phyloP scores from a whole-genome alignment of 2,888 invertebrate species.

The Parnassius glacialis region DNA sequence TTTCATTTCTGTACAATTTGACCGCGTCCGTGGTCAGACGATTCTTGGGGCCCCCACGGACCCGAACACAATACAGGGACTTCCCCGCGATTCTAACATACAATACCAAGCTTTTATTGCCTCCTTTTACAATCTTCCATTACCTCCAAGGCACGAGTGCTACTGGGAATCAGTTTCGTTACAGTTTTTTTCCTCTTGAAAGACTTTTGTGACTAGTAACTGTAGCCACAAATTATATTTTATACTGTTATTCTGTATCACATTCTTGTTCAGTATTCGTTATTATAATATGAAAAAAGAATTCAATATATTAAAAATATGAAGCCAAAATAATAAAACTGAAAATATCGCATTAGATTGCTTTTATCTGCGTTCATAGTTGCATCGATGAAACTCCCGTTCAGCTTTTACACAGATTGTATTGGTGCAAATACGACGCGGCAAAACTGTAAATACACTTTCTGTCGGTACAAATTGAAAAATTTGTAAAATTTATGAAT shows the following conservation, averaged over 20 bases:
- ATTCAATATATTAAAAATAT: too few relatives aligned
- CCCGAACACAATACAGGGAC: slow-evolving; percentile 73
- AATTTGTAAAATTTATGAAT: slow-evolving; percentile 77
- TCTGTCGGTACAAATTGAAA: slow-evolving; percentile 71
- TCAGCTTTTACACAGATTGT: slow-evolving; percentile 70
- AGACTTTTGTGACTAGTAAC: slow-evolving; percentile 63
- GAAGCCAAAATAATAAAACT: not conserved
- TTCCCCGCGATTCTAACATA: slow-evolving; percentile 76
- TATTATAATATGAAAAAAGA: too few relatives aligned
- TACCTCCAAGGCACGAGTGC: slow-evolving; percentile 72
- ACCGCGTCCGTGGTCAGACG: slow-evolving; percentile 79
- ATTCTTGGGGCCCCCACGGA: slow-evolving; percentile 74
- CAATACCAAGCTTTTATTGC: slow-evolving; percentile 81
- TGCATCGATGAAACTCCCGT: slow-evolving; percentile 38
- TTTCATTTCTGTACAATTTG: slow-evolving; percentile 82
- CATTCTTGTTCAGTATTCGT: too few relatives aligned
- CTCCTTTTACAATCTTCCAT: slow-evolving; percentile 80
- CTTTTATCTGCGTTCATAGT: slow-evolving; percentile 52
- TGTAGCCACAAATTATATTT: slow-evolving; percentile 43
- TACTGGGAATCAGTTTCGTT: slow-evolving; percentile 78
- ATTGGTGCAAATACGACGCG: slow-evolving; percentile 65
- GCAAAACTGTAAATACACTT: slow-evolving; percentile 70
- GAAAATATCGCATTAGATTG: slow-evolving; percentile 62
- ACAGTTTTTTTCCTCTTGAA: slow-evolving; percentile 68
- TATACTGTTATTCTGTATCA: slow-evolving; percentile 31